Base-by-base conservation (phyloP, 2,888 invertebrate genomes). In the Copidosoma aretas region DNA sequence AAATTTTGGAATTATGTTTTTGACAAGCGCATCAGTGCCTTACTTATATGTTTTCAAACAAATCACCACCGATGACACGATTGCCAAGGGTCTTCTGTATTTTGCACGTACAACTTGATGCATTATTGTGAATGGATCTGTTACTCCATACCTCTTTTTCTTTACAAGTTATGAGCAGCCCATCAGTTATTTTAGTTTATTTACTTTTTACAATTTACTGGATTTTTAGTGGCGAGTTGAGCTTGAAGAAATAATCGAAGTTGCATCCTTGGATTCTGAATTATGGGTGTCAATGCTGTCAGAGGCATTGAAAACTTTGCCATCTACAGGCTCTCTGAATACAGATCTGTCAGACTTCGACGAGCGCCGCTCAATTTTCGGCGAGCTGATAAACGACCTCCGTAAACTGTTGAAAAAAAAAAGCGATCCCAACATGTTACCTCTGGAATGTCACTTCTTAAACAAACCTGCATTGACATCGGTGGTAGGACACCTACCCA, bases 241-340 rank as follows among this genome's bases (percentile, higher is more conserved):
- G 84, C 84, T 98, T 79, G 96, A 97, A 81, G 96, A 97, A 82
- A 97, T 98, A 74, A 89, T 98, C 75, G 94, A 95, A 84, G 93
- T 97, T 74, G 98, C 97, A 10, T 91, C 92, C 4, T 88, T 93
- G 77, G 97, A 98, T 86, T 93, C 94, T 14, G 98, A 98, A 83
- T 89, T 97, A 77, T 98, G 98, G 98, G 98, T 98, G 46, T 94
- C 96, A 8, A 97, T 97, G 94, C 86, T 98, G 74, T 97, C 95
- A 2, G 97, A 98, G 86, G 93, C 95, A 73, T 91, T 98, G 86
- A 95, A 95, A 82, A 94, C 95, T 0, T 95, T 93, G 82, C 97
- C 98, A 1, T 90, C 93, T 0, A 91, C 92, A 0, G 95, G 96
- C 39, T 92, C 93, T 46, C 88, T 97, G 67, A 97, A 96, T 82